Evolutionary conservation across 2,797 vertebrate genomes (phyloP).

Genomic region (Coilia nasus): DNA sequence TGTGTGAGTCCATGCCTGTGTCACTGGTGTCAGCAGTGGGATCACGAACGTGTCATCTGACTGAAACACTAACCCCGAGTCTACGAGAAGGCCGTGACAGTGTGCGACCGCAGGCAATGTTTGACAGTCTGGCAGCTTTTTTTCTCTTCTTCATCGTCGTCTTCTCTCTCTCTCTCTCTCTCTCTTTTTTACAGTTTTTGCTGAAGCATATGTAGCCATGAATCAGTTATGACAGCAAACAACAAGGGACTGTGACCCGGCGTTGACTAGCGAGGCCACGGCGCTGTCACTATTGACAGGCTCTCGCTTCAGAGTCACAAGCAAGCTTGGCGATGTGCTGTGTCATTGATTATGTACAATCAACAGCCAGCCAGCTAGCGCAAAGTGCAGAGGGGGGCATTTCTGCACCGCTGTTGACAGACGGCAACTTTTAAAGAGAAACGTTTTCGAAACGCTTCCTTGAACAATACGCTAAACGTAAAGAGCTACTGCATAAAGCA

Average conservation of each 20-base stretch:
- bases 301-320: slow-evolving; percentile 2
- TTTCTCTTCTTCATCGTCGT: background rate
- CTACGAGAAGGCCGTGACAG: background rate
- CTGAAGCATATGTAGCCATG: slow-evolving; percentile 26
- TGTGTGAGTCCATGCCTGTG: background rate
- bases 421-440: background rate
- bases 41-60: background rate
- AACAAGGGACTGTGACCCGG: slow-evolving; percentile 24
- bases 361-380: background rate
- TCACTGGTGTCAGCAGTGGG: slow-evolving; percentile 6
- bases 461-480: background rate
- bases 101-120: background rate
- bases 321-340: background rate
- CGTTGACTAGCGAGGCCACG: slow-evolving; percentile 16
- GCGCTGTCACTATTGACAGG: slow-evolving; percentile 22
- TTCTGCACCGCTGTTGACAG: slow-evolving; percentile 18
- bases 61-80: slow-evolving; percentile 7
- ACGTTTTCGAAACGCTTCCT: background rate
- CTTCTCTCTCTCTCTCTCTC: background rate
- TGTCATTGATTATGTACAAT: slow-evolving; percentile 21
- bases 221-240: slow-evolving; percentile 25
- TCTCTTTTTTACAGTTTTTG: background rate
- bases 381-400: background rate
- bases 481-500: background rate
- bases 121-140: slow-evolving; percentile 15